Evolutionary conservation across 2,797 vertebrate species (phyloP).

Genomic region (Molothrus ater): DNA sequence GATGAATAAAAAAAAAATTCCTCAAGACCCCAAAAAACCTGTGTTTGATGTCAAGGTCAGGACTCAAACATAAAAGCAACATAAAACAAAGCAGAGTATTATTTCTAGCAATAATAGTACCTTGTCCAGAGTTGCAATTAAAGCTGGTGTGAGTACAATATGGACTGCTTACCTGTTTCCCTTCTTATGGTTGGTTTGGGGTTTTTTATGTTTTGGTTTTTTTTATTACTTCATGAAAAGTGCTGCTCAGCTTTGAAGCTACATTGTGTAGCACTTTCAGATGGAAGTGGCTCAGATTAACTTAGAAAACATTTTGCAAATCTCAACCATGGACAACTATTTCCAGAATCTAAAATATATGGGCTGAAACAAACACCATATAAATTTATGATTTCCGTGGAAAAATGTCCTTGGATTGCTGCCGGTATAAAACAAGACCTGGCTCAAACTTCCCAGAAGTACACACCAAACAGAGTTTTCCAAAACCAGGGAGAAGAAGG

Average conservation of each 20-base stretch:
- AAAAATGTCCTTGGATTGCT: background rate
- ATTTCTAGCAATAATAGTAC: background rate
- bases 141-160: background rate
- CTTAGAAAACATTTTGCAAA: background rate
- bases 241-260: background rate
- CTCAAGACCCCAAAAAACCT: background rate
- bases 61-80: background rate
- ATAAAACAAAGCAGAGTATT: background rate
- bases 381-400: background rate
- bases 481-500: background rate
- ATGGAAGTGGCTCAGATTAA: background rate
- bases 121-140: background rate
- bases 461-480: background rate
- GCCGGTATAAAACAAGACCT: background rate
- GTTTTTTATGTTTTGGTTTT: rapidly evolving
- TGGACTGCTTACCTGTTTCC: background rate
- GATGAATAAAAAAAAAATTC: background rate
- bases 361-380: background rate
- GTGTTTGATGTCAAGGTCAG: constrained; percentile 14
- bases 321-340: background rate
- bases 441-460: background rate
- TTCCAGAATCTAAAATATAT: background rate
- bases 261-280: background rate
- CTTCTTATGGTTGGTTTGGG: background rate
- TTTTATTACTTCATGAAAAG: background rate